Base-by-base conservation (phyloP, 2,888 invertebrate species). In the Octonoba sinensis region DNA sequence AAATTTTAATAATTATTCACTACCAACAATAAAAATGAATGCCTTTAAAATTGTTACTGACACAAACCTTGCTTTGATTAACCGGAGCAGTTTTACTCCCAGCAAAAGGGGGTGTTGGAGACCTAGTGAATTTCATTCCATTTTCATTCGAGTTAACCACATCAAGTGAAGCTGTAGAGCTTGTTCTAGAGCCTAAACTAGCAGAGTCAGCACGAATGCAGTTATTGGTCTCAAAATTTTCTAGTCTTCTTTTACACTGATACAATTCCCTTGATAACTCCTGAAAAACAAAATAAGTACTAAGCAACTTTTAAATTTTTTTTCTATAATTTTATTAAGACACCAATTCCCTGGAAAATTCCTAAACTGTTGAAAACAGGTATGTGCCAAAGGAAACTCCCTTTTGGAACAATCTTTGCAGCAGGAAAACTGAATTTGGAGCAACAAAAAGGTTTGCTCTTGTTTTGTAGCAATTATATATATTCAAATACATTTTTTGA, bases 181-280 rank as follows among this genome's bases (percentile, higher is more conserved):
- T 92, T 46, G 92, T 91, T 67, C 92, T 89, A 2, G 92, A 92
- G 47, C 90, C 90, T 84, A 90, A 88, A 85, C 90, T 90, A 27
- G 90, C 86, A 44, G 90, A 90, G 72, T 89, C 89, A 54, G 69
- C 66, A 73, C 86, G 86, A 71, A 87, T 87, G 3, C 89, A 90
- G 15, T 85, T 82, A 47, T 85, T 87, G 16, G 86, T 83, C 75
- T 89, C 89, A 69, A 86, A 86, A 12, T 85, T 86, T 83, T 89
- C 89, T 11, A 89, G 84, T 65, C 87, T 87, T 59, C 87, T 87
- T 72, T 88, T 87, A 6, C 88, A 87, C 51, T 87, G 86, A 57
- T 92, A 91, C 51, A 94, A 87, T 87, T 94, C 94, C 24, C 93
- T 91, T 49, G 92, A 93, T 85, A 94, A 87, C 87, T 94, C 94